Evolutionary conservation across 1,140 invertebrate species (phyloP).

Genomic region (Ganaspis sp.): DNA sequence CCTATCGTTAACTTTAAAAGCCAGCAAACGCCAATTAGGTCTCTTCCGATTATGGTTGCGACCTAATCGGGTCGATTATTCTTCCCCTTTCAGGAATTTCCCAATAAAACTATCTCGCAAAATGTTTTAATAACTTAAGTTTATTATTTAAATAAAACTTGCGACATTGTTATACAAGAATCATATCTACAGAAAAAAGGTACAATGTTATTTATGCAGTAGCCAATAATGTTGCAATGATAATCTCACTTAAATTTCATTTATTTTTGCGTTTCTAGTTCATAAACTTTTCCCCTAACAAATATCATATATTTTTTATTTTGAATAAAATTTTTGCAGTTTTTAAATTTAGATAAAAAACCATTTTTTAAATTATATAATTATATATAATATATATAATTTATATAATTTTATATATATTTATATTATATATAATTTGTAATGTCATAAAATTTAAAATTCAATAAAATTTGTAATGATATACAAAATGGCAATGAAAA

Average conservation of each 20-base stretch:
- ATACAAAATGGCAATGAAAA: too few species aligned
- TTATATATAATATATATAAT: too few species aligned
- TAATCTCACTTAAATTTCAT: conserved; percentile 65
- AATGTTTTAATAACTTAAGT: conserved; percentile 69
- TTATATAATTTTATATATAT: too few species aligned
- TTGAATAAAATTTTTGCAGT: too few species aligned
- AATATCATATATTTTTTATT: conserved; percentile 3
- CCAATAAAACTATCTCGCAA: background rate
- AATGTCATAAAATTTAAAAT: too few species aligned
- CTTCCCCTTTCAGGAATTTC: background rate
- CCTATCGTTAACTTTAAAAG: background rate
- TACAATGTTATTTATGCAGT: conserved; percentile 71
- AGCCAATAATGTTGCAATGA: conserved; percentile 55
- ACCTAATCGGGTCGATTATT: conserved; percentile 3
- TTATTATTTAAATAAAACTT: conserved; percentile 74
- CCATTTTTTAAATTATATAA: too few species aligned
- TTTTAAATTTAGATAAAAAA: too few species aligned
- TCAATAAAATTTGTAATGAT: too few species aligned
- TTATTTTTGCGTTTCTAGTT: background rate
- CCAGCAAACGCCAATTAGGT: background rate
- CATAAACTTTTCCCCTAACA: conserved; percentile 29
- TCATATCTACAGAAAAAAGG: conserved; percentile 74
- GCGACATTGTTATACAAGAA: conserved; percentile 67
- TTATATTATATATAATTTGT: too few species aligned
- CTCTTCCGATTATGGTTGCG: background rate